phyloP scores from a whole-genome alignment of 1,140 invertebrate genomes.

The Brachionus rotundiformis region DNA sequence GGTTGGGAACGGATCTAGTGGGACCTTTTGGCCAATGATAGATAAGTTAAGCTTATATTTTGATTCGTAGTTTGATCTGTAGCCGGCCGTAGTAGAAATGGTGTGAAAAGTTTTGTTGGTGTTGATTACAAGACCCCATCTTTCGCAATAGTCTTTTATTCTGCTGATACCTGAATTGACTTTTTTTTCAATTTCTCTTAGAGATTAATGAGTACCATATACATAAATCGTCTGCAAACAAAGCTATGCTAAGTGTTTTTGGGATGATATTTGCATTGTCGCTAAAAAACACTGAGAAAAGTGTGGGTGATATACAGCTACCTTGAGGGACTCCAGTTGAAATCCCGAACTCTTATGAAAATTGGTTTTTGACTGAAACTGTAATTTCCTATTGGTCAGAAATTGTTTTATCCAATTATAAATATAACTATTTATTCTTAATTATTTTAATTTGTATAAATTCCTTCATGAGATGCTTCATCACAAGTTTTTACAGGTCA shows the following conservation, averaged over 20 bases:
- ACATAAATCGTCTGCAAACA: background rate
- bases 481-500: background rate
- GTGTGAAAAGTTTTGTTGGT: no score
- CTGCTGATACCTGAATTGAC: no score
- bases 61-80: no score
- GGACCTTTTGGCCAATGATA: no score
- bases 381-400: background rate
- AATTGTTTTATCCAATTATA: background rate
- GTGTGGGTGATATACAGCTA: background rate
- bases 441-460: background rate
- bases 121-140: no score
- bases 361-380: background rate
- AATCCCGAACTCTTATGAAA: background rate
- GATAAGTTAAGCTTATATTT: no score
- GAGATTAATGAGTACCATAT: no score
- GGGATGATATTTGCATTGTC: background rate
- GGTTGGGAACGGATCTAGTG: no score
- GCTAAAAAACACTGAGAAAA: background rate
- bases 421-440: background rate
- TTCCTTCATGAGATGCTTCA: background rate
- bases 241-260: background rate
- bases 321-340: background rate
- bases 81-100: no score
- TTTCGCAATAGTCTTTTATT: no score
- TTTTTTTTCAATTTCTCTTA: no score